phyloP scores from a whole-genome alignment of 2,888 invertebrate genomes.

The Aleiodes alternator region DNA sequence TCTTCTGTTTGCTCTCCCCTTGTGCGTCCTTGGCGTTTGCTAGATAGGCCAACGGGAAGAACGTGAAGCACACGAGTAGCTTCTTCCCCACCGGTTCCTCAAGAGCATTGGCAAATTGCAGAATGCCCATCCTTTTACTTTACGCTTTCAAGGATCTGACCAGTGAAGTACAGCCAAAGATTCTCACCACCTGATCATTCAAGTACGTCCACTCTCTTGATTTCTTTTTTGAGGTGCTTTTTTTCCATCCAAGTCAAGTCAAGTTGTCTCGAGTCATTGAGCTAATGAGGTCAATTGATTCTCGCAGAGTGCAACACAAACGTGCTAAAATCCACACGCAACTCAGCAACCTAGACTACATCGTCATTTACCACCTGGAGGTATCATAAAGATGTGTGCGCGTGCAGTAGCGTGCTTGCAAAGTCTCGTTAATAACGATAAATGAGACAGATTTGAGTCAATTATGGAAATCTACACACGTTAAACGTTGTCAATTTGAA shows the following conservation, averaged over 20 bases:
- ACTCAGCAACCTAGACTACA: too few species aligned
- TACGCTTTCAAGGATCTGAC: slow-evolving; percentile 33
- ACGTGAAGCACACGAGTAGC: slow-evolving; percentile 44
- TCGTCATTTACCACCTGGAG: too few species aligned
- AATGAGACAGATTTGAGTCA: too few species aligned
- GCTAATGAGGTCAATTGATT: too few species aligned
- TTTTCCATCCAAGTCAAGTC: not conserved
- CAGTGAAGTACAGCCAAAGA: too few species aligned
- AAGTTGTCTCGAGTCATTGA: too few species aligned
- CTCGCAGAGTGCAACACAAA: too few species aligned
- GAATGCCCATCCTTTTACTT: slow-evolving; percentile 45
- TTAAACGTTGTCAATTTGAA: not conserved
- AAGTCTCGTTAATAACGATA: too few species aligned
- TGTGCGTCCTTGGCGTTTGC: slow-evolving; percentile 56
- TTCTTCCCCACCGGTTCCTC: slow-evolving; percentile 39
- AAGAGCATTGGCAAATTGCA: slow-evolving; percentile 54
- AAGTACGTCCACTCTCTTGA: not conserved
- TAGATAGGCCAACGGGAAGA: slow-evolving; percentile 53
- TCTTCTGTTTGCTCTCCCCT: slow-evolving; percentile 64
- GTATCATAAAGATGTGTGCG: too few species aligned
- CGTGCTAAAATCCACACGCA: too few species aligned
- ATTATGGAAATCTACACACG: too few species aligned
- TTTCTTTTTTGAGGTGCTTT: not conserved
- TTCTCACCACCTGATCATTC: not conserved
- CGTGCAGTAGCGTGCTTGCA: too few species aligned